A percentile compares a stretch with the other conserved stretches of the same genome.
These are phyloP conservation scores for Gambusia affinis DNA, from an alignment of 2,113 vertebrate species.

Conservation along the genomic window DNA sequence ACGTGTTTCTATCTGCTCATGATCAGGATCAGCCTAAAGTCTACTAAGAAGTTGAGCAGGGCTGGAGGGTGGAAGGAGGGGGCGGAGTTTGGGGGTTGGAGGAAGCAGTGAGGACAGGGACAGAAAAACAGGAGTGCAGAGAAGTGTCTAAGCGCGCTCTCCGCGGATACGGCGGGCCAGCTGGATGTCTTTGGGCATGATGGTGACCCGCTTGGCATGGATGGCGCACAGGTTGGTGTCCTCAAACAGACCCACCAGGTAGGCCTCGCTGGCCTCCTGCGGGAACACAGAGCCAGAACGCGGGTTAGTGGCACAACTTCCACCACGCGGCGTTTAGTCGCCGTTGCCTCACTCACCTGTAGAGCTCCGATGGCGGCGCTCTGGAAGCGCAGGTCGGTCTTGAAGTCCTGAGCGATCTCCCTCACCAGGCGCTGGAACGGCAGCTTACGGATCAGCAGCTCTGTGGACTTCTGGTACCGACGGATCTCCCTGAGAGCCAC, in stretches of 20 bases:
- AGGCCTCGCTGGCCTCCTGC: constrained; percentile 86
- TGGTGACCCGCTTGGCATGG: constrained; percentile 84
- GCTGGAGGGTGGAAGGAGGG: background rate
- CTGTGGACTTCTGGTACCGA: constrained; percentile 88
- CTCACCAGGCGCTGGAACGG: constrained; percentile 88
- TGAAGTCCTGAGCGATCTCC: constrained; percentile 87
- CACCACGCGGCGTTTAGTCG: background rate
- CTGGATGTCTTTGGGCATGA: constrained; percentile 88
- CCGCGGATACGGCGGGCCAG: constrained; percentile 84
- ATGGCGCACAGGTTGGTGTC: constrained; percentile 87
- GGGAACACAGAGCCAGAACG: constrained; percentile 17
- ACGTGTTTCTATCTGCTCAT: constrained; percentile 78
- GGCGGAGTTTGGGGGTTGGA: constrained; percentile 1
- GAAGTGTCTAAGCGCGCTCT: constrained; percentile 74
- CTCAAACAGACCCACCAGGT: constrained; percentile 85
- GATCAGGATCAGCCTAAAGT: constrained; percentile 76
- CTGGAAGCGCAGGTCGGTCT: constrained; percentile 86
- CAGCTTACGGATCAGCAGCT: constrained; percentile 87
- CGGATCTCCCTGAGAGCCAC: constrained; percentile 87
- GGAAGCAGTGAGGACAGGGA: constrained; percentile 15
- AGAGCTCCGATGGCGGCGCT: constrained; percentile 84
- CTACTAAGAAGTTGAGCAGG: constrained; percentile 73
- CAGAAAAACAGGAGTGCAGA: constrained; percentile 52
- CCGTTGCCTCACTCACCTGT: constrained; percentile 57
- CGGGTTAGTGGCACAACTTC: background rate